Evolutionary conservation across 2,888 invertebrate species (phyloP).

Genomic region (Blastobasis lacticolella): DNA sequence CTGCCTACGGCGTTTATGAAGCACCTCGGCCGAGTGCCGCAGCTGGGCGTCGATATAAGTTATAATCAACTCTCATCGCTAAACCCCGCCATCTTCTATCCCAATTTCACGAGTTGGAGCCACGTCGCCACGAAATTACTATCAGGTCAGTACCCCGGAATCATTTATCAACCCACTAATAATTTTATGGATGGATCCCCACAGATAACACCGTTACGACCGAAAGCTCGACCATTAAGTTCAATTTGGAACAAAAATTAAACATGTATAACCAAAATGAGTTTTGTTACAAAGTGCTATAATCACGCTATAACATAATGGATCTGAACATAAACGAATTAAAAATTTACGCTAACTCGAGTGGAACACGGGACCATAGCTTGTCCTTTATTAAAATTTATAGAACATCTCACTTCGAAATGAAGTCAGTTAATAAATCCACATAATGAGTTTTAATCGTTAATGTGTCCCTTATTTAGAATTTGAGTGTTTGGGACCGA

Average conservation of each 20-base stretch:
- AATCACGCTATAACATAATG: constrained; percentile 5
- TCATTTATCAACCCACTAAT: too few relatives aligned
- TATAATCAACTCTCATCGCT: constrained; percentile 86
- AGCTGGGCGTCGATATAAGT: constrained; percentile 86
- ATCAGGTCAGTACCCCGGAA: constrained; percentile 70
- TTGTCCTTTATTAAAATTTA: constrained; percentile 52
- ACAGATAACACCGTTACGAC: neutral
- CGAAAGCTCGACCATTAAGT: constrained; percentile 4
- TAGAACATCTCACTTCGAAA: constrained; percentile 40
- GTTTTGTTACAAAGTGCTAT: constrained; percentile 18
- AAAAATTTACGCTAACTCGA: constrained; percentile 32
- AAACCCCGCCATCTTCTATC: constrained; percentile 89
- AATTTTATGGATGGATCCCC: neutral
- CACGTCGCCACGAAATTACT: constrained; percentile 89
- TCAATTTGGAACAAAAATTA: constrained; percentile 6
- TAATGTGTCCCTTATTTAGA: constrained; percentile 26
- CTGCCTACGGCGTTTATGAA: constrained; percentile 87
- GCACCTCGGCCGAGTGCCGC: constrained; percentile 83
- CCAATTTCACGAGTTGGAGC: constrained; percentile 90
- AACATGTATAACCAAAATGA: constrained; percentile 21
- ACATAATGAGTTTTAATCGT: constrained; percentile 62
- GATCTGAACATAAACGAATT: constrained; percentile 14
- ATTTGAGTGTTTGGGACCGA: too few relatives aligned
- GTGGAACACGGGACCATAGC: constrained; percentile 28
- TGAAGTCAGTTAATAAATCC: constrained; percentile 33